A percentile compares a stretch with the other conserved stretches of the same genome.
These are phyloP conservation scores for Embidobia sp. DNA, from an alignment of 2,888 invertebrate species.

Conservation along the genomic window DNA sequence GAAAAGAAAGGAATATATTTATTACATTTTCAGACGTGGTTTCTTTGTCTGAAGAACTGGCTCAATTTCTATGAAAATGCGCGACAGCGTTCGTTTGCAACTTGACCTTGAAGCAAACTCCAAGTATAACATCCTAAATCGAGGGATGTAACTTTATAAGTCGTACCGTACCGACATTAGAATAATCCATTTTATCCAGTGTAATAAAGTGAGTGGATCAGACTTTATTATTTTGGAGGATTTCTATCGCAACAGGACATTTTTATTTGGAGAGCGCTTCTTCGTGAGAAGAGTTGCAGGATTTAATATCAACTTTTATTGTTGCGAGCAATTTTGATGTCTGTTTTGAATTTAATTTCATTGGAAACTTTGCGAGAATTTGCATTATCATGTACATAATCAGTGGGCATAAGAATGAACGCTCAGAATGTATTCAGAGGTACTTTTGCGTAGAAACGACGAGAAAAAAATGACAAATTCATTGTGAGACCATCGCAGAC, in stretches of 20 bases:
- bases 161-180: conserved; percentile 19
- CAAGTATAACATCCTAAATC: conserved; percentile 13
- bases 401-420: conserved; percentile 39
- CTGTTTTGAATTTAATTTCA: conserved; percentile 6
- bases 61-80: background rate
- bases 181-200: conserved; percentile 36
- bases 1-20: too few relatives aligned
- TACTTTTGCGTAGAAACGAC: conserved; percentile 41
- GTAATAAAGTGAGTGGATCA: conserved; percentile 42
- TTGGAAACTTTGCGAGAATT: conserved; percentile 18
- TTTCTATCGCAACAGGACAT: conserved; percentile 20
- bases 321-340: too few relatives aligned
- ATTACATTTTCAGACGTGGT: background rate
- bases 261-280: conserved; percentile 20
- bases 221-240: conserved; percentile 26
- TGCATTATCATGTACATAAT: conserved; percentile 45
- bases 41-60: background rate
- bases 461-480: conserved; percentile 46
- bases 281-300: background rate
- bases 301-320: conserved; percentile 18
- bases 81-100: background rate
- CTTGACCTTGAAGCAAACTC: conserved; percentile 23
- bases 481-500: conserved; percentile 36
- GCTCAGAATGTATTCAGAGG: conserved; percentile 43
- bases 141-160: conserved; percentile 28